Evolutionary conservation across 1,140 invertebrate genomes (phyloP), one percentile per base, ranked within the genome.

Genomic region (Zaprionus tsacasi): DNA sequence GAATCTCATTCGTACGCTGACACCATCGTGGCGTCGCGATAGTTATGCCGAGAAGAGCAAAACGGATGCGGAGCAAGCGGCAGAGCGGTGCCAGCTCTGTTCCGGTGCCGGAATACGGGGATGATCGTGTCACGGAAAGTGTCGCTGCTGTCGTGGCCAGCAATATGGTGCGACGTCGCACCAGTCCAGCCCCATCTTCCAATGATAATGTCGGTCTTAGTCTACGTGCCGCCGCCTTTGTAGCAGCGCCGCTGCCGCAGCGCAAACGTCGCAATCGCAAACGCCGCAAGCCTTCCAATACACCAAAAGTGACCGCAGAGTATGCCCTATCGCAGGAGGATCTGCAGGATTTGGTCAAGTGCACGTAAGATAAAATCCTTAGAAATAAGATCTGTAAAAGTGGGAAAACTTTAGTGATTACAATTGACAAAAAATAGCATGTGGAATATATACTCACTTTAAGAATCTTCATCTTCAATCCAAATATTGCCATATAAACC

Each of bases 11-110:
- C 74, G 91, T 21, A 91, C 88, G 6, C 36, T 92, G 13, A 91
- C 91, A 1, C 88, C 91, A 6, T 92, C 91, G 6, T 92, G 88
- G 88, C 82, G 91, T 0, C 64, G 91, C 6, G 91, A 92, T 38
- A 92, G 91, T 58, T 92, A 78, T 17, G 80, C 86, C 8, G 91
- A 92, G 36, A 87, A 85, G 35, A 63, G 67, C 21, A 83, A 83
- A 6, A 64, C 77, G 10, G 87, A 91, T 45, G 40, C 40, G 17
- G 83, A 75, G 27, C 36, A 64, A 17, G 33, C 69, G 0, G 65
- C 27, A n/a, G 8, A 12, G 11, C 3, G 38, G 38, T 0, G 12
- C 52, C 1, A 17, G 33, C 25, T 43, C 33, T 21, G 71, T 11
- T 0, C 50, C 6, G 59, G 55, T 1, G 50, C 25, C 15, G 82